These are phyloP conservation scores for Spermophilus dauricus DNA, from an alignment of 2,113 vertebrate species.

Conservation along the genomic window DNA sequence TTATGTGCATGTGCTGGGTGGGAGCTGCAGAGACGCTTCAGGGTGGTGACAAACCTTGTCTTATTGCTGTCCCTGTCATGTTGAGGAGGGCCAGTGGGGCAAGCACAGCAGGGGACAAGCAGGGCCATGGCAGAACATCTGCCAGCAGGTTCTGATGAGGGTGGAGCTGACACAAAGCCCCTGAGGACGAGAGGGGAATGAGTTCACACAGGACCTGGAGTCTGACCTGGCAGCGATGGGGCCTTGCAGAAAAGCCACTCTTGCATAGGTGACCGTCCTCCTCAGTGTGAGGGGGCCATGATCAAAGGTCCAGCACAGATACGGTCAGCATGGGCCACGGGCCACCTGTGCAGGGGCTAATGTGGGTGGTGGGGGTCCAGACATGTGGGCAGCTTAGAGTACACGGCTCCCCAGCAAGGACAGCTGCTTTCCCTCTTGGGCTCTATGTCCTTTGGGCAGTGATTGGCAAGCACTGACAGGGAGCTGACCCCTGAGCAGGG, in stretches of 20 bases:
- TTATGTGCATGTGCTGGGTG: too few species aligned
- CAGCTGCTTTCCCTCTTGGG: neutral
- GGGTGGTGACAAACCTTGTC: neutral
- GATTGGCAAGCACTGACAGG: neutral
- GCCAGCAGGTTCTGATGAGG: neutral
- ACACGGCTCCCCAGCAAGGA: neutral
- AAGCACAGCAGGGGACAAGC: neutral
- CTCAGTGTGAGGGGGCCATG: fast-evolving
- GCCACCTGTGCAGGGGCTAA: neutral
- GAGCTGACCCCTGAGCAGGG: neutral
- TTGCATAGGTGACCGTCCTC: fast-evolving
- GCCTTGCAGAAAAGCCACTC: neutral
- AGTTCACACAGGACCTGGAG: neutral
- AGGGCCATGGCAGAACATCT: fast-evolving
- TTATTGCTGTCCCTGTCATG: neutral
- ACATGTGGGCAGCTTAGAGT: neutral
- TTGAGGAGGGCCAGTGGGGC: neutral
- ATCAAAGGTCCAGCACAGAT: neutral
- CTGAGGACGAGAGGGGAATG: neutral
- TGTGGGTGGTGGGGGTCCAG: neutral
- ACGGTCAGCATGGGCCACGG: neutral
- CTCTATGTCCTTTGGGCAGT: neutral
- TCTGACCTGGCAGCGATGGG: neutral
- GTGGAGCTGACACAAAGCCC: neutral
- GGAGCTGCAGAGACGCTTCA: neutral